phyloP scores from a whole-genome alignment of 2,888 invertebrate species.

The Norana najaformis region DNA sequence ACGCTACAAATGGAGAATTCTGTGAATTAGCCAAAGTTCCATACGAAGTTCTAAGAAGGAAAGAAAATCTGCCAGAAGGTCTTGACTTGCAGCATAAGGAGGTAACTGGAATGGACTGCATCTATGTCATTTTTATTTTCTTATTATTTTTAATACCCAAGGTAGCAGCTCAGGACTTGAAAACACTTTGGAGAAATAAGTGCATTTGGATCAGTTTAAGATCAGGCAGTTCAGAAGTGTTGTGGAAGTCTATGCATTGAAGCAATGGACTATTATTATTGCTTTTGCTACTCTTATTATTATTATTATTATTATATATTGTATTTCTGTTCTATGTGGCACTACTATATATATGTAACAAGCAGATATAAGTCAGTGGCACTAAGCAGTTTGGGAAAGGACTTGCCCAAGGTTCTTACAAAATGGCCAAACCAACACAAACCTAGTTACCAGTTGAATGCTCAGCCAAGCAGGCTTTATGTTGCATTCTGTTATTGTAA shows the following conservation, averaged over 20 bases:
- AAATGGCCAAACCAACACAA: too few relatives aligned
- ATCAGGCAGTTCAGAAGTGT: background rate
- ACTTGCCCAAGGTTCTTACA: too few relatives aligned
- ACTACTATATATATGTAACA: background rate
- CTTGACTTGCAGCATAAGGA: conserved; percentile 86
- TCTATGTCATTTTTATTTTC: background rate
- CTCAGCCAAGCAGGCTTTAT: too few relatives aligned
- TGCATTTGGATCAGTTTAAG: background rate
- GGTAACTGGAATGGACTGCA: conserved; percentile 49
- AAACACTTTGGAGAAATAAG: background rate
- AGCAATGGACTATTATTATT: background rate
- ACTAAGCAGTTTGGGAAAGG: too few relatives aligned
- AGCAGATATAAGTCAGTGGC: too few relatives aligned
- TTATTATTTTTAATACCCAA: background rate
- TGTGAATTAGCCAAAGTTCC: conserved; percentile 67
- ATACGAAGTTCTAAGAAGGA: conserved; percentile 71
- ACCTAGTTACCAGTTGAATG: too few relatives aligned
- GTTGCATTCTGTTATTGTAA: too few relatives aligned
- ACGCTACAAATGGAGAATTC: conserved; percentile 46
- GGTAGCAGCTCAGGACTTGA: background rate
- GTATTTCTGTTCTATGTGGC: background rate
- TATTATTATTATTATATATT: background rate
- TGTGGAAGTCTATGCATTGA: background rate
- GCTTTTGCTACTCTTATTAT: background rate
- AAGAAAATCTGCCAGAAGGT: conserved; percentile 76